Percentiles rank a stretch among this genome's conserved stretches.
These are phyloP conservation scores for Sinhomidia bicolor DNA, from an alignment of 2,888 invertebrate species.

Conservation along the genomic window DNA sequence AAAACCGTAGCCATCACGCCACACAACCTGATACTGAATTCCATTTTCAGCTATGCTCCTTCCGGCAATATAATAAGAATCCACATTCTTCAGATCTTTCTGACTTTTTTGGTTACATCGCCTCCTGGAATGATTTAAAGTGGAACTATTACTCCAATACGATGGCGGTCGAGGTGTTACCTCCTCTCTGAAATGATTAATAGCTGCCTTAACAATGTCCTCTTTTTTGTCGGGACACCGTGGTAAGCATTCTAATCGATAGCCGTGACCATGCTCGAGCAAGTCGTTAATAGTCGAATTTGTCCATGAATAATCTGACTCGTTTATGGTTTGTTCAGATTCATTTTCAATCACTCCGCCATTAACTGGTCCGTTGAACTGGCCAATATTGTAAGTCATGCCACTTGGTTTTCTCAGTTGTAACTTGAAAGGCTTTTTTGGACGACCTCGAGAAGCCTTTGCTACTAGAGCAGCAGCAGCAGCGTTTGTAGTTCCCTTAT, in stretches of 20 bases:
- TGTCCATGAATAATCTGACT: slow-evolving; percentile 34
- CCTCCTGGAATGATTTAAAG: slow-evolving; percentile 47
- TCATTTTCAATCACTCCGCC: neutral
- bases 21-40: slow-evolving; percentile 73
- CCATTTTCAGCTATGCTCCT: slow-evolving; percentile 68
- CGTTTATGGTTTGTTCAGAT: slow-evolving; percentile 13
- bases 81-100: slow-evolving; percentile 75
- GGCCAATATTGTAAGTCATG: slow-evolving; percentile 35
- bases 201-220: slow-evolving; percentile 13
- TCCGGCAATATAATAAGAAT: slow-evolving; percentile 77
- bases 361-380: slow-evolving; percentile 55
- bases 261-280: slow-evolving; percentile 50
- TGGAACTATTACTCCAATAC: slow-evolving; percentile 69
- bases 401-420: slow-evolving; percentile 21
- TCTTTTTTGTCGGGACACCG: slow-evolving; percentile 17
- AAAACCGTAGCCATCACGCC: slow-evolving; percentile 73
- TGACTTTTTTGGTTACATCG: slow-evolving; percentile 49
- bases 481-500: neutral
- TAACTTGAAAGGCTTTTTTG: slow-evolving; percentile 48
- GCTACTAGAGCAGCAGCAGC: slow-evolving; percentile 32
- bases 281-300: slow-evolving; percentile 55
- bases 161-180: slow-evolving; percentile 66
- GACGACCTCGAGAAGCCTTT: slow-evolving; percentile 50
- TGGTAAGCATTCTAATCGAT: slow-evolving; percentile 38
- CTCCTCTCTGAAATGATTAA: slow-evolving; percentile 59